Evolutionary conservation across 2,888 invertebrate species (phyloP).

Genomic region (Meganola albula): DNA sequence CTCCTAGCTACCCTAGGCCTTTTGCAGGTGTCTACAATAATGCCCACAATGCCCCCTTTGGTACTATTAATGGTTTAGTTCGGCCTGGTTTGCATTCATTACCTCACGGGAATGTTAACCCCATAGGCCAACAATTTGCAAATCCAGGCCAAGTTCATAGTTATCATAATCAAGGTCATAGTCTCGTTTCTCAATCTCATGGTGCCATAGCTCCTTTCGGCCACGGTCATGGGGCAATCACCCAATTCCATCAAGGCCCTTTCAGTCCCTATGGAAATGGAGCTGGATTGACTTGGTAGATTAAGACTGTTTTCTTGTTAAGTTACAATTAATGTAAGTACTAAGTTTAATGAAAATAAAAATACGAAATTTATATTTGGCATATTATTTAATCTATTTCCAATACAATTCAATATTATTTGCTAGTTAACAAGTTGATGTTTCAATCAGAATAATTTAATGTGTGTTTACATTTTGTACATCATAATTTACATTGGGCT

Average conservation of each 20-base stretch:
- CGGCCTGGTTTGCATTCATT: constrained; percentile 18
- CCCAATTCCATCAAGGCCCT: constrained; percentile 14
- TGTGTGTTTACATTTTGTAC: no score
- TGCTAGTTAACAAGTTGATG: not conserved
- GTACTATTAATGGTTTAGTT: no score
- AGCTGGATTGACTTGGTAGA: constrained; percentile 22
- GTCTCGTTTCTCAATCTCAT: not conserved
- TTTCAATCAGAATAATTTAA: no score
- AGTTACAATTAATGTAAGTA: constrained; percentile 25
- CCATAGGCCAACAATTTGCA: constrained; percentile 13
- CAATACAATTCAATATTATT: no score
- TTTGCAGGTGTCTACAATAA: constrained; percentile 21
- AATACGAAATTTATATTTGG: constrained; percentile 9
- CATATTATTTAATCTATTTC: constrained; percentile 14
- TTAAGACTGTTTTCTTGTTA: constrained; percentile 16
- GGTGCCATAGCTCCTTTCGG: constrained; percentile 4
- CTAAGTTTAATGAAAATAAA: constrained; percentile 22
- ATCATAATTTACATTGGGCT: no score
- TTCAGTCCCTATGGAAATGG: constrained; percentile 12
- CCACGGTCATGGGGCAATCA: constrained; percentile 18
- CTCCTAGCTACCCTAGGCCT: constrained; percentile 25
- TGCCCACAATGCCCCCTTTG: constrained; percentile 16
- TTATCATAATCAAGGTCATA: no score
- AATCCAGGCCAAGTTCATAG: constrained; percentile 19
- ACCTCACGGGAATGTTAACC: constrained; percentile 13